phyloP scores from a whole-genome alignment of 2,113 vertebrate genomes.

The Podarcis raffonei region DNA sequence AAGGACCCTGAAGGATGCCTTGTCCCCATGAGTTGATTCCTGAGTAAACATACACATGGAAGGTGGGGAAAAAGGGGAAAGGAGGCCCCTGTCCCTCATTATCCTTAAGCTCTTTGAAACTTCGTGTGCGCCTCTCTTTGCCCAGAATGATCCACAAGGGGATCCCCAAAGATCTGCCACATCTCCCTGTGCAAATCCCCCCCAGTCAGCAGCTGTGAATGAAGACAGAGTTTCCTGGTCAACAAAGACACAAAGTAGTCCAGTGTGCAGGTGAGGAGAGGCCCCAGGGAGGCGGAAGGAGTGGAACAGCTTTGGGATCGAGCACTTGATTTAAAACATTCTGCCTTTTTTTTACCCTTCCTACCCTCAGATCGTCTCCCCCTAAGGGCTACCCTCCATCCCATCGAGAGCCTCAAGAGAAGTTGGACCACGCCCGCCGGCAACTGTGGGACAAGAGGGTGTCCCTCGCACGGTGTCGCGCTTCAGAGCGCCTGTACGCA shows the following conservation, averaged over 20 bases:
- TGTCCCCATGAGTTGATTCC: too few relatives aligned
- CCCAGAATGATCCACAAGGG: neutral
- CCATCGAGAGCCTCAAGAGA: neutral
- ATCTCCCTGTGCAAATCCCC: neutral
- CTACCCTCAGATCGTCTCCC: neutral
- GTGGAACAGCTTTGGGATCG: too few relatives aligned
- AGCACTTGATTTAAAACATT: neutral
- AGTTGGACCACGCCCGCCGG: neutral
- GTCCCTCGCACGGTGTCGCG: neutral
- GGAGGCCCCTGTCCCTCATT: neutral
- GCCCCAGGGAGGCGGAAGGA: neutral
- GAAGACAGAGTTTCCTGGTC: neutral
- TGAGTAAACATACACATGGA: neutral
- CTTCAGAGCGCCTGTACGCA: constrained; percentile 27
- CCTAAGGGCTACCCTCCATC: neutral
- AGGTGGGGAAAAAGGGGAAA: neutral
- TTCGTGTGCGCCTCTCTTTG: neutral
- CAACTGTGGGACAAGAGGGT: neutral
- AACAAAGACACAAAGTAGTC: neutral
- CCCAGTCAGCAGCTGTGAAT: neutral
- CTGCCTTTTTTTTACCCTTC: neutral
- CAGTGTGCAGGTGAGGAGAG: constrained; percentile 1
- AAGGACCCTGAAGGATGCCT: neutral
- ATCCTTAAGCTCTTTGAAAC: neutral
- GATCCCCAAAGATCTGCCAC: neutral